Evolutionary conservation across 2,113 vertebrate genomes (phyloP).

Genomic region (Microcebus murinus): DNA sequence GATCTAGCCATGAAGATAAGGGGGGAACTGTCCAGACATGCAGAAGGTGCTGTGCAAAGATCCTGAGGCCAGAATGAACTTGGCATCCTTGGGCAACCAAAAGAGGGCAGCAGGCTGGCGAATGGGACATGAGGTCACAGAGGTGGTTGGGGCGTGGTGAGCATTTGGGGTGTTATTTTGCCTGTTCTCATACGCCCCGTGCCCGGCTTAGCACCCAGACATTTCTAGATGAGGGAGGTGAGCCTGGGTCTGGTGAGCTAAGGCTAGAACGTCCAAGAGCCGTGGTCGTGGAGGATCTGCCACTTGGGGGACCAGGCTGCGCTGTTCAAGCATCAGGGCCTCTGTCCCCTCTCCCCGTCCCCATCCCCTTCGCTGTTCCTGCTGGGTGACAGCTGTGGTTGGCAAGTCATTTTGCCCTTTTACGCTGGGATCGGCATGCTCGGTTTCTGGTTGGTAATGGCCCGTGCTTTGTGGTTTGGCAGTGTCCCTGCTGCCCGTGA

Average conservation of each 20-base stretch:
- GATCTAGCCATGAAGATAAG: background rate
- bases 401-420: background rate
- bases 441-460: background rate
- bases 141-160: background rate
- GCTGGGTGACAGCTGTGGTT: too few relatives aligned
- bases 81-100: background rate
- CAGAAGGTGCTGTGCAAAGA: background rate
- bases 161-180: background rate
- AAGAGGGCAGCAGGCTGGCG: background rate
- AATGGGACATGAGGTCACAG: background rate
- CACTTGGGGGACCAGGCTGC: rapidly evolving
- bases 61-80: background rate
- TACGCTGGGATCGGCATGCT: background rate
- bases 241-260: background rate
- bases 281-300: background rate
- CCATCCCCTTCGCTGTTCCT: background rate
- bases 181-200: background rate
- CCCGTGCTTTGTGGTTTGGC: background rate
- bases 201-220: background rate
- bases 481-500: background rate
- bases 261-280: background rate
- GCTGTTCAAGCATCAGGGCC: background rate
- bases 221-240: background rate
- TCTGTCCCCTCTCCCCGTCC: background rate
- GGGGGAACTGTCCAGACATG: background rate